Percentiles rank a stretch among this genome's conserved stretches.
phyloP scores from a whole-genome alignment of 2,888 invertebrate species.

The Boloria euphrosyne region DNA sequence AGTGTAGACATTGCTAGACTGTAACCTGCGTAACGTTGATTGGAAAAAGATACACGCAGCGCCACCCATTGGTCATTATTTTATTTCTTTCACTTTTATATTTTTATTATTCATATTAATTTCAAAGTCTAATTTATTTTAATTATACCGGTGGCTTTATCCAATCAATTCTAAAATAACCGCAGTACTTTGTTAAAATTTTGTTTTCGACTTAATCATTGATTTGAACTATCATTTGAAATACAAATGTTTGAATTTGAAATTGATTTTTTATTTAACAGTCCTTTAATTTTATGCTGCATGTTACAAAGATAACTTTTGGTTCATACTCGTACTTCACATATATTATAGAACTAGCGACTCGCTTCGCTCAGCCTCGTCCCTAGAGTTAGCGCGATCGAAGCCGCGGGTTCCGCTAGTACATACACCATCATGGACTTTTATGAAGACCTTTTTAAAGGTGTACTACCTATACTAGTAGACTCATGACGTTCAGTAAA shows the following conservation, averaged over 20 bases:
- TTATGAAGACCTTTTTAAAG: too few species aligned
- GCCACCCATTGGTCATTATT: slow-evolving; percentile 53
- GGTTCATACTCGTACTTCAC: too few species aligned
- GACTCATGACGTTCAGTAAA: too few species aligned
- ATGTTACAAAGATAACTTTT: neutral
- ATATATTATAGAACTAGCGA: too few species aligned
- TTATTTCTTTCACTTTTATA: slow-evolving; percentile 57
- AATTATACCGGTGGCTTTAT: slow-evolving; percentile 64
- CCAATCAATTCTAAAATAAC: slow-evolving; percentile 73
- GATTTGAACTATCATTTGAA: slow-evolving; percentile 75
- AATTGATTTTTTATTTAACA: slow-evolving; percentile 46
- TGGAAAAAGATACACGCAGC: slow-evolving; percentile 64
- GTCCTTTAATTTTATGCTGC: neutral
- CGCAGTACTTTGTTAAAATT: slow-evolving; percentile 76
- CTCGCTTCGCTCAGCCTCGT: too few species aligned
- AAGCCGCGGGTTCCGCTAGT: too few species aligned
- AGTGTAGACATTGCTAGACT: slow-evolving; percentile 79
- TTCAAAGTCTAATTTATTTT: slow-evolving; percentile 41
- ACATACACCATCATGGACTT: too few species aligned
- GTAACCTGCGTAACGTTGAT: slow-evolving; percentile 73
- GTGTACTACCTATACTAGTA: too few species aligned
- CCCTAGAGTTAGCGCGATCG: too few species aligned
- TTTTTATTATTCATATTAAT: slow-evolving; percentile 45
- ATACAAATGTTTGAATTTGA: slow-evolving; percentile 80
- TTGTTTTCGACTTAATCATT: slow-evolving; percentile 79